These are phyloP conservation scores for Caranx ignobilis DNA, from an alignment of 2,113 vertebrate species.

Conservation along the genomic window DNA sequence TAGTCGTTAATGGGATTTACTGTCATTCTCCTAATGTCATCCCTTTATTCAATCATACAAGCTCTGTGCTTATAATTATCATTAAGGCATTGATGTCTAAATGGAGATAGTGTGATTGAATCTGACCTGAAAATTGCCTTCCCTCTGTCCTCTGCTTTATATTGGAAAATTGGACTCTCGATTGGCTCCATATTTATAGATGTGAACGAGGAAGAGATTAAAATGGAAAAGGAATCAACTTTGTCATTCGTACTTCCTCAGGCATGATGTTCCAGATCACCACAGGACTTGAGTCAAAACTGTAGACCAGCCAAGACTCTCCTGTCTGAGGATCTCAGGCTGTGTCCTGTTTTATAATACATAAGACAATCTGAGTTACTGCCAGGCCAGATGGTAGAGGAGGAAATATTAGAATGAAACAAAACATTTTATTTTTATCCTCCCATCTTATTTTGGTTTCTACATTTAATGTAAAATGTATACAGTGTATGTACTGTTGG, in stretches of 20 bases:
- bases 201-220: slow-evolving; percentile 3
- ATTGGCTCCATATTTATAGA: slow-evolving; percentile 17
- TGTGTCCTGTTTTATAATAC: slow-evolving; percentile 53
- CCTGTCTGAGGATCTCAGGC: slow-evolving; percentile 47
- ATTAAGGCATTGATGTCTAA: neutral
- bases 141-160: neutral
- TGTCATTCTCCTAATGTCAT: neutral
- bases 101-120: neutral
- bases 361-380: slow-evolving; percentile 41
- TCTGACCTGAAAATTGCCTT: neutral
- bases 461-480: neutral
- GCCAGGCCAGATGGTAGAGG: slow-evolving; percentile 46
- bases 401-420: slow-evolving; percentile 2
- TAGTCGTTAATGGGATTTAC: neutral
- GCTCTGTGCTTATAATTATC: neutral
- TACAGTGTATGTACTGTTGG: neutral
- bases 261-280: slow-evolving; percentile 50
- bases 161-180: neutral
- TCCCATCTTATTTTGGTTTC: neutral
- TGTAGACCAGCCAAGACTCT: slow-evolving; percentile 50
- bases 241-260: neutral
- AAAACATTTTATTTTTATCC: slow-evolving; percentile 20
- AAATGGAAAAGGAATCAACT: neutral
- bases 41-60: neutral
- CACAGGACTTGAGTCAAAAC: slow-evolving; percentile 35